phyloP scores from a whole-genome alignment of 2,888 invertebrate species.

The Megaustenia siamemsis region DNA sequence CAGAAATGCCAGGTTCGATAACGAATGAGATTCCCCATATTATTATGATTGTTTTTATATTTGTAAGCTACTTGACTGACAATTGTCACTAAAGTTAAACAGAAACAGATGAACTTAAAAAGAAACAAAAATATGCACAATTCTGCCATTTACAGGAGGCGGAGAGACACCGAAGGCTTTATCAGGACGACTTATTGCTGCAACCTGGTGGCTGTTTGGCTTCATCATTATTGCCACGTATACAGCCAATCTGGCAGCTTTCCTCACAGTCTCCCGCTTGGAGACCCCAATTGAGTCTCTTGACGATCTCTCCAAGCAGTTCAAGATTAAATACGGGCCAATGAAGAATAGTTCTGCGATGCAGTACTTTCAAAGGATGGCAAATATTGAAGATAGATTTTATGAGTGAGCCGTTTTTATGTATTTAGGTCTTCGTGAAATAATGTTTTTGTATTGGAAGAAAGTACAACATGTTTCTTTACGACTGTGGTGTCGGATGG shows the following conservation, averaged over 20 bases:
- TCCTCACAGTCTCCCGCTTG: conserved; percentile 90
- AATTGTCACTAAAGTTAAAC: too few relatives aligned
- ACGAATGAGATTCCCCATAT: too few relatives aligned
- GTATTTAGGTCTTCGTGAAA: too few relatives aligned
- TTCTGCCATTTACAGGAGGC: conserved; percentile 67
- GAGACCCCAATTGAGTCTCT: conserved; percentile 94
- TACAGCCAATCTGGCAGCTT: conserved; percentile 98
- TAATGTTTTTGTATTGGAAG: too few relatives aligned
- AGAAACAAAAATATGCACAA: too few relatives aligned
- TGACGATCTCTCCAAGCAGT: conserved; percentile 96
- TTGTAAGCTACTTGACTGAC: too few relatives aligned
- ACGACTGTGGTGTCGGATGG: too few relatives aligned
- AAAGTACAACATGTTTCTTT: too few relatives aligned
- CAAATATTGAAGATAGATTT: conserved; percentile 94
- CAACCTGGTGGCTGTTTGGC: conserved; percentile 99
- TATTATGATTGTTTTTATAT: too few relatives aligned
- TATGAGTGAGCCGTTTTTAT: conserved; percentile 94
- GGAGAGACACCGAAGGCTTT: conserved; percentile 87
- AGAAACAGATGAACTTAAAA: too few relatives aligned
- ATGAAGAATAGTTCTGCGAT: conserved; percentile 92
- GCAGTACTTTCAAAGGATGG: conserved; percentile 97
- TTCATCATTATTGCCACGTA: conserved; percentile 99
- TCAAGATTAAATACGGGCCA: conserved; percentile 97
- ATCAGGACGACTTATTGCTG: conserved; percentile 95
- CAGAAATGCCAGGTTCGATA: too few relatives aligned